These are phyloP conservation scores for Thymelicus acteon DNA, from an alignment of 2,888 invertebrate genomes.

Conservation along the genomic window DNA sequence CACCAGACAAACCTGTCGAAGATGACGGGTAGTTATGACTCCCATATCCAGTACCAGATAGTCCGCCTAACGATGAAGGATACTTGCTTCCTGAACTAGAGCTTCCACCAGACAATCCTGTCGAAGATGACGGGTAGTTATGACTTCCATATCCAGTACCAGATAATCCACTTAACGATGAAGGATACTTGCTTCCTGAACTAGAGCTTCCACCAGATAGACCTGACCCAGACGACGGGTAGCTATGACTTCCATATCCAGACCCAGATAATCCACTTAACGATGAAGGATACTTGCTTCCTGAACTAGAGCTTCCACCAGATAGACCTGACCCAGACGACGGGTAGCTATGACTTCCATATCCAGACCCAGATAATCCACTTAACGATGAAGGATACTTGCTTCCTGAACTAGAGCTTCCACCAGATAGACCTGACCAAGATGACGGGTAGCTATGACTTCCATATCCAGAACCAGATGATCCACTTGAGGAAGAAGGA, in stretches of 20 bases:
- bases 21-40: slow-evolving; percentile 32
- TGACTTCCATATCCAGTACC: slow-evolving; percentile 26
- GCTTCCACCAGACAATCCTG: slow-evolving; percentile 45
- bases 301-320: slow-evolving; percentile 4
- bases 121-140: slow-evolving; percentile 44
- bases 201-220: slow-evolving; percentile 45
- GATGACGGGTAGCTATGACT: slow-evolving; percentile 40
- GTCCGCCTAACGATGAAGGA: slow-evolving; percentile 14
- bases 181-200: slow-evolving; percentile 43
- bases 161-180: slow-evolving; percentile 46
- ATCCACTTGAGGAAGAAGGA: slow-evolving; percentile 37
- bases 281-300: slow-evolving; percentile 40
- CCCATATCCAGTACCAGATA: slow-evolving; percentile 4
- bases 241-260: slow-evolving; percentile 34
- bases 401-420: slow-evolving; percentile 38
- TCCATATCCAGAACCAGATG: slow-evolving; percentile 38
- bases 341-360: neutral
- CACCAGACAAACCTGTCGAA: slow-evolving; percentile 42
- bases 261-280: slow-evolving; percentile 39
- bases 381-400: slow-evolving; percentile 46
- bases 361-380: slow-evolving; percentile 39
- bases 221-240: slow-evolving; percentile 42
- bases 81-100: slow-evolving; percentile 35
- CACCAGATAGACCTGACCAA: slow-evolving; percentile 46
- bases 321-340: slow-evolving; percentile 4